Base-by-base conservation (phyloP, 2,797 vertebrate species). In the Protonibea diacanthus region DNA sequence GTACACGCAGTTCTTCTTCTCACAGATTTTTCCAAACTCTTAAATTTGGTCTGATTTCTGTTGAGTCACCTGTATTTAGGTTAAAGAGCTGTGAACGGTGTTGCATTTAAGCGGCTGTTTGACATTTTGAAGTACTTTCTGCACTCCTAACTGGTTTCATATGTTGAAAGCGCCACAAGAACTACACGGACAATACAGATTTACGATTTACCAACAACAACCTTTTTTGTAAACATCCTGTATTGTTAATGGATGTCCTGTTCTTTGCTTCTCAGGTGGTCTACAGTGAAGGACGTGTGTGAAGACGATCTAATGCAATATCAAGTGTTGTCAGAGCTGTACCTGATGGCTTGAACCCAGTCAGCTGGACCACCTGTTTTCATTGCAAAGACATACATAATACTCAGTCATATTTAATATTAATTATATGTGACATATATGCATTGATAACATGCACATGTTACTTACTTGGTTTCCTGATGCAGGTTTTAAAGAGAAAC, bases 341-440 rank as follows among this genome's bases (percentile, higher is more conserved):
- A 96, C 95, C 95, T 95, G 95, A 94, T 23, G 94, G 94, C 75
- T 95, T 96, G 90, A 94, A 96, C 55, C 92, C 93, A 17, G 93
- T 96, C 72, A 96, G 91, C 88, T 95, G 94, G 17, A 96, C 95
- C 63, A 92, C 93, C 95, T 96, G 83, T 76, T 40, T 59, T 29
- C 68, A 68, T 61, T 25, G 44, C 12, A 14, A 68, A 71, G 64
- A 80, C 10, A 77, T 0, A 59, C 6, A 33, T 4, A 87, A 44
- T 13, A 23, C 27, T 62, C 8, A 59, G 29, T 71, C 5, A 27
- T 13, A 18, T 48, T 74, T 5, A 25, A 27, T 38, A 17, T 25
- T 8, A 17, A 23, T 33, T 17, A 27, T 38, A 6, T 20, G 12
- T 18, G 27, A 42, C 29, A 53, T 1, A 13, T 55, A 18, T 38